These are phyloP conservation scores for Sepioteuthis lessoniana DNA, from an alignment of 2,888 invertebrate species.

Conservation along the genomic window DNA sequence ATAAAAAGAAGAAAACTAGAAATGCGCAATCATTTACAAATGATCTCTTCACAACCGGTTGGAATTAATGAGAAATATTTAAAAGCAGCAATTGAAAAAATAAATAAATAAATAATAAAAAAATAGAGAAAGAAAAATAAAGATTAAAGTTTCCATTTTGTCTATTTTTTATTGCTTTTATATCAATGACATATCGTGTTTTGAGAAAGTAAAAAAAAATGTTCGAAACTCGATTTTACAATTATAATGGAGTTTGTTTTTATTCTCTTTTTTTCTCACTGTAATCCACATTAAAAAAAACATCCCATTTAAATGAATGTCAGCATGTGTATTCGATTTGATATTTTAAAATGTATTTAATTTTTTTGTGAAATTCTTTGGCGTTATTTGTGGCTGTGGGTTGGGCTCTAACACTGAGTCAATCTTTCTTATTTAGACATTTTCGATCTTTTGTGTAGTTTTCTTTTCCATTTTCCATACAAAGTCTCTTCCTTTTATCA, in stretches of 20 bases:
- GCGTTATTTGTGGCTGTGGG: not conserved
- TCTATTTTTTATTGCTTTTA: not conserved
- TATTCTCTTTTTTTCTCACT: not conserved
- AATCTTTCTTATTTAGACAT: too few species aligned
- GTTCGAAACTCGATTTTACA: not conserved
- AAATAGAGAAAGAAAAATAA: too few species aligned
- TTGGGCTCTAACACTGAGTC: not conserved
- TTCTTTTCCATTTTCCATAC: not conserved
- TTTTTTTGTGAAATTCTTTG: not conserved
- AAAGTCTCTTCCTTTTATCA: not conserved
- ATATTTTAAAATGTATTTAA: not conserved
- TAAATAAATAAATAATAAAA: too few species aligned
- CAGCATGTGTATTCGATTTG: not conserved
- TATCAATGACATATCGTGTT: constrained; percentile 33
- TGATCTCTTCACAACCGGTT: not conserved
- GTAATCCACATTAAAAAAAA: not conserved
- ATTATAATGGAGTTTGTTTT: not conserved
- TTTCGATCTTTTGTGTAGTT: not conserved
- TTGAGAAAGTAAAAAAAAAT: not conserved
- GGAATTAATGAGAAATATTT: not conserved
- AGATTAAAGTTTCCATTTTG: not conserved
- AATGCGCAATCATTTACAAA: not conserved
- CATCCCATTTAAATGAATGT: not conserved
- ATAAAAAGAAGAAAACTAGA: not conserved
- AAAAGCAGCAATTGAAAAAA: not conserved